These are phyloP conservation scores for Pseudorasbora parva DNA, from an alignment of 2,113 vertebrate genomes.

Conservation along the genomic window DNA sequence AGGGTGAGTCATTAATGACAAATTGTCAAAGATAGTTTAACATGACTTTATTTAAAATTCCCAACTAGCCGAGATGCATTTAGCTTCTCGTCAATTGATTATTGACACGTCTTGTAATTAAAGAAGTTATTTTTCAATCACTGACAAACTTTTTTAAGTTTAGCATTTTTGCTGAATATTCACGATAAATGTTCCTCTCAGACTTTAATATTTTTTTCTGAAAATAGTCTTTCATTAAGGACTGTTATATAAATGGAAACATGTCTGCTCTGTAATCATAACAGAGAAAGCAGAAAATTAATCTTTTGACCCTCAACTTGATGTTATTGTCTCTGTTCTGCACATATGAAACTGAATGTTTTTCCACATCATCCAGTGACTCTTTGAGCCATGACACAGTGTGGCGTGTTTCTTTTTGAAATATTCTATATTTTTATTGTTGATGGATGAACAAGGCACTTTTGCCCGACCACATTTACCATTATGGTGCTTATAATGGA, in stretches of 20 bases:
- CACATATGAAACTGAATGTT: background rate
- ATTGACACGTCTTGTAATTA: background rate
- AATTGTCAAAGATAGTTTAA: background rate
- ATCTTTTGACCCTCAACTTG: background rate
- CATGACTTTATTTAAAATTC: background rate
- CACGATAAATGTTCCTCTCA: background rate
- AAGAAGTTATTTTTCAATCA: background rate
- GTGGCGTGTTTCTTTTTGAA: constrained; percentile 6
- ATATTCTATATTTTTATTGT: constrained; percentile 15
- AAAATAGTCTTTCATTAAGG: background rate
- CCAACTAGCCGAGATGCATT: background rate
- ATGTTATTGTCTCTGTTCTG: background rate
- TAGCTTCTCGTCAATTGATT: background rate
- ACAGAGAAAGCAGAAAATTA: background rate
- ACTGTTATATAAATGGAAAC: background rate
- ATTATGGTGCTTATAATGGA: constrained; percentile 24
- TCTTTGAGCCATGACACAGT: background rate
- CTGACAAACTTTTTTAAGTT: background rate
- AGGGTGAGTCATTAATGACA: too few relatives aligned
- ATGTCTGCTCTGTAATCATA: background rate
- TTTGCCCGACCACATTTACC: constrained; percentile 6
- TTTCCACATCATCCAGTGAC: background rate
- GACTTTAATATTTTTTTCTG: background rate
- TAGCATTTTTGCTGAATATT: background rate
- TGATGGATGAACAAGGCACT: background rate